Conservation (phyloP, 2,113 vertebrate species). For the Plecotus auritus region DNA sequence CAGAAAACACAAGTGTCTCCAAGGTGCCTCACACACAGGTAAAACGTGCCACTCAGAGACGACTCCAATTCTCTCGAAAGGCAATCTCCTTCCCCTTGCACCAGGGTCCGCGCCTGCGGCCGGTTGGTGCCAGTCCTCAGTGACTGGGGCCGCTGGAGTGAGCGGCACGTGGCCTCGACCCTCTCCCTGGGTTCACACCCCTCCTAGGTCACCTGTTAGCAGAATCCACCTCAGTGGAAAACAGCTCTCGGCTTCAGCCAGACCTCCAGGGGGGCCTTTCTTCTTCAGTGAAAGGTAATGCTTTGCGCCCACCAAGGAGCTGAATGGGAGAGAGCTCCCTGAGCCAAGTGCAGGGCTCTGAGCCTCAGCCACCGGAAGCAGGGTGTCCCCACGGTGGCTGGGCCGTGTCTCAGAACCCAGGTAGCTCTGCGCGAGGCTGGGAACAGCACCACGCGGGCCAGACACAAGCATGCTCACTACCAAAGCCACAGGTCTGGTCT, state of each 20-base stretch:
- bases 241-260: neutral
- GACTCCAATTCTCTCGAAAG: neutral
- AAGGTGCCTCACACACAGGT: neutral
- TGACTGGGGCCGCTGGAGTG: rapidly evolving
- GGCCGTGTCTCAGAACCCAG: neutral
- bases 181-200: neutral
- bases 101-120: no score
- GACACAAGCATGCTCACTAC: neutral
- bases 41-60: neutral
- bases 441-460: rapidly evolving
- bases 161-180: rapidly evolving
- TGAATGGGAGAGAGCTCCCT: neutral
- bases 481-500: neutral
- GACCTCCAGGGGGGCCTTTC: neutral
- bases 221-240: neutral
- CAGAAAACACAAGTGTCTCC: neutral
- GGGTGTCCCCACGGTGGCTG: neutral
- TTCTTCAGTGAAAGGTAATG: neutral
- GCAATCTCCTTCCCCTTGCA: neutral
- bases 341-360: neutral
- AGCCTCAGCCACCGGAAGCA: neutral
- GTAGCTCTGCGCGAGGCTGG: neutral
- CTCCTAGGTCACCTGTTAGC: neutral
- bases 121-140: neutral
- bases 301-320: neutral